Base-by-base conservation (phyloP, 2,113 vertebrate species). In the Phalacrocorax brasilianus region DNA sequence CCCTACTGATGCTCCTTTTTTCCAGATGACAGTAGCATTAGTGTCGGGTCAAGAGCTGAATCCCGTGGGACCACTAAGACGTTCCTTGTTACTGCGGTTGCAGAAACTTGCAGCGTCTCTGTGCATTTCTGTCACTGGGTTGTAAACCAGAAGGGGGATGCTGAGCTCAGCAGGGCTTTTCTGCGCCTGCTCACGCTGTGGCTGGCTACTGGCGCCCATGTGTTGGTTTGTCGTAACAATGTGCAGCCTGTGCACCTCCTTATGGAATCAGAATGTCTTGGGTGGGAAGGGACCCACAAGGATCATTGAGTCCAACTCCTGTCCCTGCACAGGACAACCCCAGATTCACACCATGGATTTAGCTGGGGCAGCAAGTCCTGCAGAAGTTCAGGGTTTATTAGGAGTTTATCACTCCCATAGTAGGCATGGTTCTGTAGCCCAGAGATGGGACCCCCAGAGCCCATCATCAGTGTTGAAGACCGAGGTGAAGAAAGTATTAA, bases 41-140 rank as follows among this genome's bases (percentile, higher is more conserved):
- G n/a, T 17, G 45, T 17, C 44, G 42, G 30, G 42, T 40, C 30
- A 44, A 8, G 50, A 38, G 15, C 22, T 11, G 5, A 63, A 33
- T 71, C 9, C n/a, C 1, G 3, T 28, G 40, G 45, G 23, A 42
- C 20, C 20, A 0, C 12, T 0, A 1, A 38, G 66, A 17, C 1
- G 2, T 77, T 58, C 13, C 50, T 63, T 24, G 8, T 45, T 59
- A 14, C 38, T n/a, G 59, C 1, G 0, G 28, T 14, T 65, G 80
- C 55, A 65, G 74, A 44, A 27, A 26, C 10, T 74, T 35, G 28
- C 40, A 66, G 66, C 21, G 21, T 38, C 66, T 40, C 13, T 3
- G 0, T 27, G 70, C 19, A 2, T 44, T 74, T 47, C 1, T 32
- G 11, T 63, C 7, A 0, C 42, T 38, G 62, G 45, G 27, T 3